Base-by-base conservation (phyloP, 1,140 invertebrate genomes). In the Mercenaria mercenaria region DNA sequence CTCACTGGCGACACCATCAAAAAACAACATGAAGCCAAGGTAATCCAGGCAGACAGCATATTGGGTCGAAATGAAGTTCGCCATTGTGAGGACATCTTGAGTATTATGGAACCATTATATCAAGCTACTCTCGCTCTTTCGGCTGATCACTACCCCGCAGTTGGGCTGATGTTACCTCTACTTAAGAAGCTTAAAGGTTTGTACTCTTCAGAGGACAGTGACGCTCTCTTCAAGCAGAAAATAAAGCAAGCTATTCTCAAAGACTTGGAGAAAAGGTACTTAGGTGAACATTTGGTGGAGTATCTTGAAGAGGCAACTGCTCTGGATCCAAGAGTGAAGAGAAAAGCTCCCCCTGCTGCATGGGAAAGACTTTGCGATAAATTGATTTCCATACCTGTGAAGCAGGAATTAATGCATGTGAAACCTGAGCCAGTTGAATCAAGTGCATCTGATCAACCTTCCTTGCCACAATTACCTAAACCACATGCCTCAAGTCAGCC, bases 301-400 rank as follows among this genome's bases (percentile, higher is more conserved):
- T 77, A 32, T 26, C 74, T 77, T 29, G 74, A 77, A 23, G 56
- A 61, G 32, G 74, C 74, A 41, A 77, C 39, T 10, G 34, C 39
- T 20, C n/a, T 43, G 8, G 74, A 77, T 77, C 13, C 74, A 8
- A 77, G 39, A n/a, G 20, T 77, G 3, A 77, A 77, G 43, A 2
- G 43, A 6, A 50, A 10, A 32, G n/a, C 39, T 3, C 39, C n/a
- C 3, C 3, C 8, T 20, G 39, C 23, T 43, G 74, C 43, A 4
- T 77, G 74, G 74, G 39, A 77, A 6, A 13, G 39, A 43, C 18
- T 77, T 77, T 3, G 4, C 11, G 74, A 77, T 20, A 69, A 72
- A 47, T 15, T 47, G 43, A 47, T 47, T 6, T 6, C 43, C 15
- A 8, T 47, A 15, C 43, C 43, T 47, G n/a, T n/a, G n/a, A n/a